Evolutionary conservation across 2,888 invertebrate species (phyloP).

Genomic region (Chouioia cunea): DNA sequence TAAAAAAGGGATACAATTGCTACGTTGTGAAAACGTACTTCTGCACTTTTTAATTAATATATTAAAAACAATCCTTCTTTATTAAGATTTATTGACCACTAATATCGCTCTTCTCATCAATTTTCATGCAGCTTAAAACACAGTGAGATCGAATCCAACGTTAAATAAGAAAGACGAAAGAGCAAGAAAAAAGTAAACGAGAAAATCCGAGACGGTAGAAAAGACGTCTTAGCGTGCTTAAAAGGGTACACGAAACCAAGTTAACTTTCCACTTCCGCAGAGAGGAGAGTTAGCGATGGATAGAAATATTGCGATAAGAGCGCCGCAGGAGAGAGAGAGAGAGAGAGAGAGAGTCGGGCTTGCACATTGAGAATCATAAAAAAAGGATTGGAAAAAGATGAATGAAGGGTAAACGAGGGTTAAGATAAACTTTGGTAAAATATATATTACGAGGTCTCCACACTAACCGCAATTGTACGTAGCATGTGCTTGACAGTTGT

Average conservation of each 20-base stretch:
- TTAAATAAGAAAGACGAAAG: slow-evolving; percentile 4
- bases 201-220: not conserved
- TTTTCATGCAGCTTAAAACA: slow-evolving; percentile 22
- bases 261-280: slow-evolving; percentile 39
- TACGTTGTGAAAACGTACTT: too few species aligned
- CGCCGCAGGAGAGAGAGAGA: slow-evolving; percentile 8
- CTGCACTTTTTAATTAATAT: too few species aligned
- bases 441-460: slow-evolving; percentile 20
- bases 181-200: not conserved
- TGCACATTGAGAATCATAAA: not conserved
- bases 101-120: slow-evolving; percentile 11
- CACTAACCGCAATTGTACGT: too few species aligned
- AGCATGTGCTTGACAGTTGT: too few species aligned
- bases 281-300: slow-evolving; percentile 25
- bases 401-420: not conserved
- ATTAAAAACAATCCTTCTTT: too few species aligned
- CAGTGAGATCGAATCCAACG: slow-evolving; percentile 14
- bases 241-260: slow-evolving; percentile 31
- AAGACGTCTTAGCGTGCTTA: slow-evolving; percentile 29
- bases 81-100: too few species aligned
- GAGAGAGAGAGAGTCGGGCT: not conserved
- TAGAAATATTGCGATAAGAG: slow-evolving; percentile 32
- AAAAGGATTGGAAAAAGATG: not conserved
- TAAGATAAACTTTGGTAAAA: not conserved
- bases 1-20: too few species aligned